Percentiles rank a stretch among this genome's conserved stretches.
Conservation (phyloP, 2,797 vertebrate species). For the Peromyscus eremicus region DNA sequence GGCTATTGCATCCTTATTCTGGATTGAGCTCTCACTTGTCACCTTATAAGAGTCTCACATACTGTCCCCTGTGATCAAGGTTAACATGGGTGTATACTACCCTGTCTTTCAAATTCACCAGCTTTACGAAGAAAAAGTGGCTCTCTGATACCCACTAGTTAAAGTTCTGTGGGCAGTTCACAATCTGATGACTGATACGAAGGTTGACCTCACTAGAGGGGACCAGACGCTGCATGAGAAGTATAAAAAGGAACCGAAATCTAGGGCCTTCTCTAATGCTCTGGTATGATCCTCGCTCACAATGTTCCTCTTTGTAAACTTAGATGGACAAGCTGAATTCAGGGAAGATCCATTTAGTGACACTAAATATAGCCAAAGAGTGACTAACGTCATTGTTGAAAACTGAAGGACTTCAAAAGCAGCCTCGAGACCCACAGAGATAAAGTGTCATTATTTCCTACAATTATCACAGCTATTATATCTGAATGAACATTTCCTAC, state of each 20-base stretch:
- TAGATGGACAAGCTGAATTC: background rate
- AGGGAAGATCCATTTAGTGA: slow-evolving; percentile 5
- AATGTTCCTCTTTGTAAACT: background rate
- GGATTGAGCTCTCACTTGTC: background rate
- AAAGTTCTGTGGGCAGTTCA: background rate
- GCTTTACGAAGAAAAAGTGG: background rate
- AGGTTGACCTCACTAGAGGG: background rate
- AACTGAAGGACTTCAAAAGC: slow-evolving; percentile 48
- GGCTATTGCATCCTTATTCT: background rate
- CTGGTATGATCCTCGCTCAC: background rate
- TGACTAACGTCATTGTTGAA: slow-evolving; percentile 41
- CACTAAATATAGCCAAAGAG: slow-evolving; percentile 12
- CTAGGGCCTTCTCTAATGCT: background rate
- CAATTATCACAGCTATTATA: slow-evolving; percentile 10
- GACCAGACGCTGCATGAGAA: background rate
- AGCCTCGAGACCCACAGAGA: slow-evolving; percentile 4
- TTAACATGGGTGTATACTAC: background rate
- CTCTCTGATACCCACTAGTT: background rate
- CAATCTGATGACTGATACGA: background rate
- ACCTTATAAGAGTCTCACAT: background rate
- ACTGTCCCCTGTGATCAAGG: background rate
- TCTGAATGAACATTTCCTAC: slow-evolving; percentile 10
- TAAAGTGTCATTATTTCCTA: slow-evolving; percentile 10
- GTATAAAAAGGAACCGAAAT: background rate
- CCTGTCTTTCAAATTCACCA: background rate